Evolutionary conservation across 2,797 vertebrate genomes (phyloP).

Genomic region (Prionace glauca): DNA sequence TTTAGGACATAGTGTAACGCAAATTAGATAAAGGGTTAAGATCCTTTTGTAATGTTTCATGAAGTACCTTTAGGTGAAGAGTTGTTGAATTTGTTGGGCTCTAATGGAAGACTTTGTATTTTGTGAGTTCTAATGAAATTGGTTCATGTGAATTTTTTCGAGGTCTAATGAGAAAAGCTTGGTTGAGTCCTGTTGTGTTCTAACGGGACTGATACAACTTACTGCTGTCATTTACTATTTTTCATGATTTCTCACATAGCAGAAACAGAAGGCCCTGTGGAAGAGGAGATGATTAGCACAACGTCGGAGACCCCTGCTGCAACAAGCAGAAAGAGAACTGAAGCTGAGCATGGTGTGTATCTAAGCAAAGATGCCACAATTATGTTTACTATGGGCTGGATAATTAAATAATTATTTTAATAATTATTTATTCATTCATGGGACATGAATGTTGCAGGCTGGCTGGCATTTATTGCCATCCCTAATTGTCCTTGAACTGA

Average conservation of each 20-base stretch:
- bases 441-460: too few relatives aligned
- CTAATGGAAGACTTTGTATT: neutral
- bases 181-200: neutral
- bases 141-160: neutral
- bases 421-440: too few relatives aligned
- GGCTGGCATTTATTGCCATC: too few relatives aligned
- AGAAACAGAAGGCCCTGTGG: slow-evolving; percentile 52
- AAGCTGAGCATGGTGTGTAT: neutral
- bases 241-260: slow-evolving; percentile 43
- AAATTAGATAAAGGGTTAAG: neutral
- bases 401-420: neutral
- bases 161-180: neutral
- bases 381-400: neutral
- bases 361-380: neutral
- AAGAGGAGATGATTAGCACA: slow-evolving; percentile 53
- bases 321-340: slow-evolving; percentile 15
- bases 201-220: neutral
- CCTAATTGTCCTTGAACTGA: too few relatives aligned
- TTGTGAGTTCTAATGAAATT: neutral
- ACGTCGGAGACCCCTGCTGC: slow-evolving; percentile 49
- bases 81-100: neutral
- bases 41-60: neutral
- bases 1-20: neutral
- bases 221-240: neutral
- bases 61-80: neutral